phyloP scores from a whole-genome alignment of 2,113 vertebrate genomes.

The Leucoraja erinaceus region DNA sequence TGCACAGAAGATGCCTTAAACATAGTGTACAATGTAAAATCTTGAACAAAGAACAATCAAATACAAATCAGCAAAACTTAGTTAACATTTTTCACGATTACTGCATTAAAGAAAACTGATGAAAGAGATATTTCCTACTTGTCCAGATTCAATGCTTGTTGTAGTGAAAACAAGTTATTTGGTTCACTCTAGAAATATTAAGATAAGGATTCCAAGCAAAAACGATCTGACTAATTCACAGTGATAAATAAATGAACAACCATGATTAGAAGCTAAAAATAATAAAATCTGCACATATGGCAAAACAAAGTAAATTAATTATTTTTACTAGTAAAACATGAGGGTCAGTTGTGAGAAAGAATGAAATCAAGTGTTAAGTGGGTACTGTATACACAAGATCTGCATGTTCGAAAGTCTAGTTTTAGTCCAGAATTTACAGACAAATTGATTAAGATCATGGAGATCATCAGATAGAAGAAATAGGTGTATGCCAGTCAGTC shows the following conservation, averaged over 20 bases:
- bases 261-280: neutral
- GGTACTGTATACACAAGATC: neutral
- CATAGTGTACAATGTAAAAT: neutral
- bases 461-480: too few species aligned
- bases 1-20: too few species aligned
- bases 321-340: neutral
- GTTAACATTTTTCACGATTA: neutral
- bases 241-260: neutral
- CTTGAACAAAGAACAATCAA: neutral
- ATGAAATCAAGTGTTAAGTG: neutral
- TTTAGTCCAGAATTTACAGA: neutral
- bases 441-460: neutral
- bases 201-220: neutral
- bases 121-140: neutral
- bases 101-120: neutral
- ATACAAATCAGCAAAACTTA: neutral
- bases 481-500: too few species aligned
- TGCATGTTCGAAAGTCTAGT: neutral
- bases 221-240: neutral
- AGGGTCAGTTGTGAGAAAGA: neutral
- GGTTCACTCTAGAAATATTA: neutral
- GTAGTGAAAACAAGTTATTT: neutral
- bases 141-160: neutral
- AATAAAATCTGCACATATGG: neutral
- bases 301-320: neutral